Base-by-base conservation (phyloP, 2,113 vertebrate species). In the Lipophrys pholis region DNA sequence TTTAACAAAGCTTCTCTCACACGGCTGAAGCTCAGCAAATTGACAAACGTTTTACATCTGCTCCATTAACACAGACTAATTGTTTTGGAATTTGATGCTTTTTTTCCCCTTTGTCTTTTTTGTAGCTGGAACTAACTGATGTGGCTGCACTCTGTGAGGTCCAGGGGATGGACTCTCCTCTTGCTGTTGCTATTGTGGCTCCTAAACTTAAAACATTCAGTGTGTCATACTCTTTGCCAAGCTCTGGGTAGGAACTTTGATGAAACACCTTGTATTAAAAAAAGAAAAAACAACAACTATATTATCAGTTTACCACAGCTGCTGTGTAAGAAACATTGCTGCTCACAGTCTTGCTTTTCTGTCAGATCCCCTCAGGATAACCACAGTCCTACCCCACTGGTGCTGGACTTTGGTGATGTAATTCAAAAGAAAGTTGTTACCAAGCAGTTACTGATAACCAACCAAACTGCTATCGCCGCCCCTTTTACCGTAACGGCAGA, bases 371-470 rank as follows among this genome's bases (percentile, higher is more conserved):
- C 5, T 2, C 30, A 3, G 10, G 77, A 69, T 52, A 55, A 64
- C 8, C 35, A 56, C 0, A 84, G 38, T 12, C 36, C n/a, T 0
- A 16, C 86, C 16, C 57, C 83, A 1, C 86, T 95, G 67, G 53
- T 75, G 3, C 81, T 99, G 60, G 94, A 98, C 81, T 99, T 99
- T 8, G 95, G 96, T 66, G 90, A 91, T 1, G 87, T 96, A 9
- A 59, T 89, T 0, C 75, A 96, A 78, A 87, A 86, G 50, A 92
- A 69, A 21, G 5, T 71, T 0, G 81, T 95, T 11, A 93, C 76
- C 0, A 90, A 85, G 46, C 93, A 93, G 73, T 78, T 99, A 1
- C 3, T 94, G 35, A 93, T 99, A 43, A 96, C 92, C 75, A 99
- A 98, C 50, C 84, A 73, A 40, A 95, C 94, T 0, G 92, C 93